phyloP scores from a whole-genome alignment of 2,113 vertebrate genomes.

The Furnarius figulus region DNA sequence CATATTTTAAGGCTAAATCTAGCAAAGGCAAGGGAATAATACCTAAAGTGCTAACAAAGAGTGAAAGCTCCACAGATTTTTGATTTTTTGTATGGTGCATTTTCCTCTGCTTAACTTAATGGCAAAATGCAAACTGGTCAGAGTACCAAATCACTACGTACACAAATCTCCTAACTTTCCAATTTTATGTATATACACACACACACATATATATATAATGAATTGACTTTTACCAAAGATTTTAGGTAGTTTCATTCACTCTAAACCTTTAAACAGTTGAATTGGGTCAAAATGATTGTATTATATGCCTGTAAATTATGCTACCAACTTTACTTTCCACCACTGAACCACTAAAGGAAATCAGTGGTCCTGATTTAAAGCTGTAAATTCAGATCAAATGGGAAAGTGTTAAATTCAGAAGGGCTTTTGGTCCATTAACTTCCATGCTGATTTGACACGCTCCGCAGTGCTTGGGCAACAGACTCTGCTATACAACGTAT shows the following conservation, averaged over 20 bases:
- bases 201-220: neutral
- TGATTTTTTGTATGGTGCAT: fast-evolving
- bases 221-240: neutral
- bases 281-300: neutral
- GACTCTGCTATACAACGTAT: slow-evolving; percentile 64
- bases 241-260: neutral
- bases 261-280: neutral
- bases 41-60: neutral
- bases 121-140: neutral
- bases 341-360: neutral
- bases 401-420: slow-evolving; percentile 73
- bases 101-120: neutral
- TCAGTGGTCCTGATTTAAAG: slow-evolving; percentile 28
- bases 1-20: neutral
- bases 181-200: neutral
- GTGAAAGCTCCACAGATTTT: neutral
- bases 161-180: neutral
- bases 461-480: slow-evolving; percentile 71
- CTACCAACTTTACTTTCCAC: neutral
- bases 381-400: slow-evolving; percentile 74
- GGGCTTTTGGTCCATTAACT: slow-evolving; percentile 76
- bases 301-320: neutral
- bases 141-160: neutral
- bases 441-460: slow-evolving; percentile 75
- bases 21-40: neutral